These are phyloP conservation scores for Hydrozoanthus tunicans DNA, from an alignment of 64 coral and sea anemone genomes.

Conservation along the genomic window DNA sequence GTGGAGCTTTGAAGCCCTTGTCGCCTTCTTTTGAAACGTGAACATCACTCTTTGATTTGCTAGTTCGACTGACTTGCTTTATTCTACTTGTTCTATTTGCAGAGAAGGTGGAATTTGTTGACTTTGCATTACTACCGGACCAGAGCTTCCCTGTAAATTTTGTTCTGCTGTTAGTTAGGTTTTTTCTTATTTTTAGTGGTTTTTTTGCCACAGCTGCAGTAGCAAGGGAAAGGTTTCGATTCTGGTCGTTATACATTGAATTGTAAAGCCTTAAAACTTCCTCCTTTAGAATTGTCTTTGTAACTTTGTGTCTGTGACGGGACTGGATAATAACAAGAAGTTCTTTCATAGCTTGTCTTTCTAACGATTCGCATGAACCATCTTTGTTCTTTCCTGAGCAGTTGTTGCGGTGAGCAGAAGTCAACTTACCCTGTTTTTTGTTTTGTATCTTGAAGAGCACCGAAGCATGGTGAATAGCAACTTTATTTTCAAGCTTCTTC, in stretches of 20 bases:
- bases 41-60: background rate
- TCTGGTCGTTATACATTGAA: background rate
- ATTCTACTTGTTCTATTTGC: conserved; percentile 17
- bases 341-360: conserved; percentile 54
- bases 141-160: background rate
- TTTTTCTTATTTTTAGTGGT: background rate
- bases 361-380: background rate
- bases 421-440: background rate
- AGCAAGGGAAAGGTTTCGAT: background rate
- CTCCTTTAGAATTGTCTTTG: conserved; percentile 36
- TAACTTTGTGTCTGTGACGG: conserved; percentile 49
- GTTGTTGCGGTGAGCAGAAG: background rate
- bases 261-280: conserved; percentile 47
- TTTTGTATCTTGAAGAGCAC: conserved; percentile 25
- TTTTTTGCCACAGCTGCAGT: background rate
- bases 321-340: conserved; percentile 50
- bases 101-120: background rate
- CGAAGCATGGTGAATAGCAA: conserved; percentile 12
- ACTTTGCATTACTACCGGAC: background rate
- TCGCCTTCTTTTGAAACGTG: background rate
- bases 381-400: background rate
- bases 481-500: background rate
- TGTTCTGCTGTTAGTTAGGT: background rate
- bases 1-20: background rate
- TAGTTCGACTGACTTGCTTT: background rate